phyloP scores from a whole-genome alignment of 92 coral and sea anemone genomes.

The Epizoanthus illoricatus region DNA sequence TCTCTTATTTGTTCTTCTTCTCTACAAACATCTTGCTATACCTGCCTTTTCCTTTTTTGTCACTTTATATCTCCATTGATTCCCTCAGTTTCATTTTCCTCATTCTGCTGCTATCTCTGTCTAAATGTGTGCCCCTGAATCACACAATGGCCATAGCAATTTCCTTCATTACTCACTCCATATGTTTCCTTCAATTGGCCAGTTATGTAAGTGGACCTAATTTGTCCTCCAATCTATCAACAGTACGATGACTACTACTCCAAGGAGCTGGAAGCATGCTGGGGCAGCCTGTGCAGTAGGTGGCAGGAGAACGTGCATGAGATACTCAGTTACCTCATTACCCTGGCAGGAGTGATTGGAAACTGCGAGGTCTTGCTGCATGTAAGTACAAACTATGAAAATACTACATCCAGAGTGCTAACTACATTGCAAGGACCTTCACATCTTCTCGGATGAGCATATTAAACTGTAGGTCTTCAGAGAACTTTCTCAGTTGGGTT shows the following conservation, averaged over 20 bases:
- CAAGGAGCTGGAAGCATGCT: slow-evolving; percentile 88
- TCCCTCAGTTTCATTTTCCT: too few relatives aligned
- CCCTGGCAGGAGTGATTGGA: slow-evolving; percentile 87
- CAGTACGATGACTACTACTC: slow-evolving; percentile 92
- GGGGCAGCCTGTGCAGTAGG: slow-evolving; percentile 85
- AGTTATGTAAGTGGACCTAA: not conserved
- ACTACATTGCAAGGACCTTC: too few relatives aligned
- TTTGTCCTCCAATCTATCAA: not conserved
- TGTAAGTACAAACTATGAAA: slow-evolving; percentile 51
- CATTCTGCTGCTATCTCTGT: not conserved
- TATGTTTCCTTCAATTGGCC: too few relatives aligned
- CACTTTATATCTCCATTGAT: not conserved
- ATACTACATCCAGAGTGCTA: not conserved
- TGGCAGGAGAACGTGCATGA: slow-evolving; percentile 93
- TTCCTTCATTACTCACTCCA: too few relatives aligned
- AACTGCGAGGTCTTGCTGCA: slow-evolving; percentile 88
- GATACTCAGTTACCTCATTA: slow-evolving; percentile 85
- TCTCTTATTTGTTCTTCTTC: not conserved
- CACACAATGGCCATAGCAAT: too few relatives aligned
- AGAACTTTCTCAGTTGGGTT: too few relatives aligned
- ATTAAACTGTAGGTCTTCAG: too few relatives aligned
- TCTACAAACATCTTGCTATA: not conserved
- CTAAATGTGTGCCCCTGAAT: too few relatives aligned
- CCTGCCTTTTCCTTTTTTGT: not conserved
- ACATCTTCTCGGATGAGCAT: too few relatives aligned